Evolutionary conservation across 2,888 invertebrate species (phyloP).

Genomic region (Podabrus alpinus): DNA sequence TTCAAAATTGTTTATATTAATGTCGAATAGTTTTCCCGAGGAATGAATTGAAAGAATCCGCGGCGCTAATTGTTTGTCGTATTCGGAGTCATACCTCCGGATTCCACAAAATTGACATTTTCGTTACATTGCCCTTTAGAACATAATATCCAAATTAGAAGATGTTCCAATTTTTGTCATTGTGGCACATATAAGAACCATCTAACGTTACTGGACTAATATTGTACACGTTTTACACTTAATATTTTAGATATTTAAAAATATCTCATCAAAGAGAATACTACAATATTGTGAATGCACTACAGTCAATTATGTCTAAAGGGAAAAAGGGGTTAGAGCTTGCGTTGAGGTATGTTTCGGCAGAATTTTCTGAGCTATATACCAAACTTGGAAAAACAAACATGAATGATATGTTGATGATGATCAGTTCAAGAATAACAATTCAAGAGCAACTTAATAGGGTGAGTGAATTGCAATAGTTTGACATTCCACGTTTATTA

Average conservation of each 20-base stretch:
- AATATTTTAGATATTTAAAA: background rate
- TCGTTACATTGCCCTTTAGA: too few species aligned
- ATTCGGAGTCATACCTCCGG: too few species aligned
- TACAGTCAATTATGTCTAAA: background rate
- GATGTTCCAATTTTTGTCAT: too few species aligned
- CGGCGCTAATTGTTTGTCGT: too few species aligned
- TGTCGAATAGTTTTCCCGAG: too few species aligned
- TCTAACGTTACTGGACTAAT: too few species aligned
- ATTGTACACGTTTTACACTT: background rate
- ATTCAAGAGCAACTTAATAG: background rate
- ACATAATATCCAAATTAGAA: too few species aligned
- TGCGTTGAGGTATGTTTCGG: background rate
- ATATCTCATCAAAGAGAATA: background rate
- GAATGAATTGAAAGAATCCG: too few species aligned
- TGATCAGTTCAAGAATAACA: background rate
- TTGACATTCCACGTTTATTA: background rate
- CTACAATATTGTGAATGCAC: background rate
- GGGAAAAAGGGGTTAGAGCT: background rate
- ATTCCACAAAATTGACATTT: too few species aligned
- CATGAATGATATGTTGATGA: background rate
- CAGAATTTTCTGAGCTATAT: background rate
- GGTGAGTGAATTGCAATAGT: background rate
- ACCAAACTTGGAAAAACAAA: background rate
- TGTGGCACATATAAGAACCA: too few species aligned
- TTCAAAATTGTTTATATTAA: too few species aligned